phyloP scores from a whole-genome alignment of 2,888 invertebrate species.

The Ectemnius lituratus region DNA sequence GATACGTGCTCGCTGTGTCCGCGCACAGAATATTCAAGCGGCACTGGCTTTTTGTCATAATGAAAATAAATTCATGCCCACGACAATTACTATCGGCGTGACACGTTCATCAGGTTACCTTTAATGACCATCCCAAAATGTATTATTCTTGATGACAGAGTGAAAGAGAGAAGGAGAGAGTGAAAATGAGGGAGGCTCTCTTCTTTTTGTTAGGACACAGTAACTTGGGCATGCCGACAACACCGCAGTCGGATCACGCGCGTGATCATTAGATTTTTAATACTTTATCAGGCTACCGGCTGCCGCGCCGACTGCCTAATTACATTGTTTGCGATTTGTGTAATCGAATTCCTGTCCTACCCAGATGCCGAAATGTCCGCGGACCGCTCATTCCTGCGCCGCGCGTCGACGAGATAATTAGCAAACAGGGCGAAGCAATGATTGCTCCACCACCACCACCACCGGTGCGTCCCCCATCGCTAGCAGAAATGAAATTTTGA shows the following conservation, averaged over 20 bases:
- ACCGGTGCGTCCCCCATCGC: too few species aligned
- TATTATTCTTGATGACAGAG: too few species aligned
- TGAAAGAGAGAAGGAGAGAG: too few species aligned
- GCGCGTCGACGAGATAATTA: constrained; percentile 9
- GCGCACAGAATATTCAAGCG: not conserved
- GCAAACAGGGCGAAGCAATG: constrained; percentile 25
- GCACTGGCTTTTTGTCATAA: not conserved
- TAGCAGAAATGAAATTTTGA: constrained; percentile 29
- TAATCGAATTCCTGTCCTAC: constrained; percentile 3
- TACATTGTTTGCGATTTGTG: constrained; percentile 5
- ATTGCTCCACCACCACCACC: constrained; percentile 14
- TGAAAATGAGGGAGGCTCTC: too few species aligned
- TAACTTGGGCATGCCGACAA: too few species aligned
- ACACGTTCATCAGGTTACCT: not conserved
- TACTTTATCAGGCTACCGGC: not conserved
- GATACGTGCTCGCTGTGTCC: not conserved
- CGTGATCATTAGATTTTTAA: constrained; percentile 7
- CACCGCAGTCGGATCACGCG: not conserved
- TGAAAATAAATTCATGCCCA: constrained; percentile 1
- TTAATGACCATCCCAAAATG: too few species aligned
- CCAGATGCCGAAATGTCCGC: constrained; percentile 3
- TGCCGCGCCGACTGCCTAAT: not conserved
- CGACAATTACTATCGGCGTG: constrained; percentile 6
- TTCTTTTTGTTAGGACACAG: too few species aligned
- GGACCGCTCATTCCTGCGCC: constrained; percentile 1